These are phyloP conservation scores for Allygus modestus DNA, from an alignment of 2,888 invertebrate genomes.

Conservation along the genomic window DNA sequence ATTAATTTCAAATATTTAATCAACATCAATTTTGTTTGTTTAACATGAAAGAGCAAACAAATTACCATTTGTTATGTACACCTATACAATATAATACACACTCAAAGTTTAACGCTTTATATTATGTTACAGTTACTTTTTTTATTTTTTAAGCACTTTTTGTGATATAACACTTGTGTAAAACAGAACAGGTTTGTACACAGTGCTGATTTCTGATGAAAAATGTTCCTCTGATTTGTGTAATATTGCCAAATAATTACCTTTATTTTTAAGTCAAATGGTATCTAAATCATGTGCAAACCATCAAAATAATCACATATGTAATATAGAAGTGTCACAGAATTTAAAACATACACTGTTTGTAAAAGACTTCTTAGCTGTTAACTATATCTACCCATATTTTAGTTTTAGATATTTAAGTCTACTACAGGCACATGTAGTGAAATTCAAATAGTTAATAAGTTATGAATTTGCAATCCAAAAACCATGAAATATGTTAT, in stretches of 20 bases:
- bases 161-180: too few relatives aligned
- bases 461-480: slow-evolving; percentile 2
- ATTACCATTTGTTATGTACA: slow-evolving; percentile 42
- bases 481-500: slow-evolving; percentile 8
- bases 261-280: too few relatives aligned
- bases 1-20: slow-evolving; percentile 54
- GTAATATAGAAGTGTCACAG: too few relatives aligned
- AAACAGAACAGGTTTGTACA: too few relatives aligned
- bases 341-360: too few relatives aligned
- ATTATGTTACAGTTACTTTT: background rate
- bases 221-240: too few relatives aligned
- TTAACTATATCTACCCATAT: background rate
- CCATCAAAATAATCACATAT: too few relatives aligned
- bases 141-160: background rate
- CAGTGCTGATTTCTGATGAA: too few relatives aligned
- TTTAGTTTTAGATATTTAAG: background rate
- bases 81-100: slow-evolving; percentile 45
- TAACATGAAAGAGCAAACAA: slow-evolving; percentile 31
- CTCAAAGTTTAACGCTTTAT: slow-evolving; percentile 25
- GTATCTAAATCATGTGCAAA: too few relatives aligned
- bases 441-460: slow-evolving; percentile 5
- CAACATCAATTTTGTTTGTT: slow-evolving; percentile 39
- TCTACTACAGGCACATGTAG: slow-evolving; percentile 1
- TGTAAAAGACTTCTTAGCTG: background rate
- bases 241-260: too few relatives aligned